Percentiles rank a stretch among this genome's conserved stretches.
phyloP scores from a whole-genome alignment of 2,888 invertebrate genomes.

The Digitonthophagus gazella region DNA sequence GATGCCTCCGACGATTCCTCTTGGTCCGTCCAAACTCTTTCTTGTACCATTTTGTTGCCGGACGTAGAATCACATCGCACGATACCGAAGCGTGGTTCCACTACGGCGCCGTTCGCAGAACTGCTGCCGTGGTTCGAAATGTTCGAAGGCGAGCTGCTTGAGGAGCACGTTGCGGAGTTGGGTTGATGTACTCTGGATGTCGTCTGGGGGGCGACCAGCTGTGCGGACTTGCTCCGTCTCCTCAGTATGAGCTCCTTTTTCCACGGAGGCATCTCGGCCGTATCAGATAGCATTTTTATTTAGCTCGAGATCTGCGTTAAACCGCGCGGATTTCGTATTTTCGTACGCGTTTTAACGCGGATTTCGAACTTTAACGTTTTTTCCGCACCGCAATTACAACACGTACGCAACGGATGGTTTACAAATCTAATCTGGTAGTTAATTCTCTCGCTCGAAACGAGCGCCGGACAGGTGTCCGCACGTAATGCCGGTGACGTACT shows the following conservation, averaged over 20 bases:
- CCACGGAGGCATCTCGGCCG: slow-evolving; percentile 67
- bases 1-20: slow-evolving; percentile 37
- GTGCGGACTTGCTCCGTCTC: slow-evolving; percentile 36
- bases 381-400: neutral
- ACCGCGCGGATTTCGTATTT: neutral
- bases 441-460: too few relatives aligned
- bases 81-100: slow-evolving; percentile 41
- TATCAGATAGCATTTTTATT: slow-evolving; percentile 25
- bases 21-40: slow-evolving; percentile 47
- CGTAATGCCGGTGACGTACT: neutral
- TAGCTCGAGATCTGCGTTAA: neutral
- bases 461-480: neutral
- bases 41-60: slow-evolving; percentile 53
- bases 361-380: neutral
- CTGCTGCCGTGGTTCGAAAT: slow-evolving; percentile 23
- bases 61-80: slow-evolving; percentile 30
- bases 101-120: slow-evolving; percentile 37
- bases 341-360: neutral
- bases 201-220: slow-evolving; percentile 8
- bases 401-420: neutral
- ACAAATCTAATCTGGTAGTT: neutral
- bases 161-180: slow-evolving; percentile 29
- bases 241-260: slow-evolving; percentile 77
- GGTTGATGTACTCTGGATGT: slow-evolving; percentile 26
- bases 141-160: slow-evolving; percentile 11